Evolutionary conservation across 1,140 invertebrate genomes (phyloP).

Genomic region (Antheraea mylitta): DNA sequence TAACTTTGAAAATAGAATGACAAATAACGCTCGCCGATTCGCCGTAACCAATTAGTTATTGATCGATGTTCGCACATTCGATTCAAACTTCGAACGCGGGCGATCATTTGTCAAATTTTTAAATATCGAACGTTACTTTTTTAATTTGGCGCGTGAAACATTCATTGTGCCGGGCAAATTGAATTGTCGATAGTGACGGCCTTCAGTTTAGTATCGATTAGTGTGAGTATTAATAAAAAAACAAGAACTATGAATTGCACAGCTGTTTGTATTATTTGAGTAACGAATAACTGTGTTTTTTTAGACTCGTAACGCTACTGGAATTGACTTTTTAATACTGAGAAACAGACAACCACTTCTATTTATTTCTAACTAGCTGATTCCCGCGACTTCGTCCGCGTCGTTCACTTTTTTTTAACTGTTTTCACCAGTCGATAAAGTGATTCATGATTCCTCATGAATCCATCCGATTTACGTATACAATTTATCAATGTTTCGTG

Average conservation of each 20-base stretch:
- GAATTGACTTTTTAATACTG: no score
- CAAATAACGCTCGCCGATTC: slow-evolving; percentile 6
- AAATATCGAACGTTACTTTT: slow-evolving; percentile 7
- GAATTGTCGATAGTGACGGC: neutral
- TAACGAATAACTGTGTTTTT: neutral
- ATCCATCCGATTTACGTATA: no score
- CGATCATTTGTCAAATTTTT: slow-evolving; percentile 13
- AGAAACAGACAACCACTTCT: no score
- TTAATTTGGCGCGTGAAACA: slow-evolving; percentile 3
- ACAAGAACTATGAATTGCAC: neutral
- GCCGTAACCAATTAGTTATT: slow-evolving; percentile 9
- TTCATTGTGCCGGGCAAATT: slow-evolving; percentile 1
- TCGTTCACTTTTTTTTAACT: no score
- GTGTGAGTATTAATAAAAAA: neutral
- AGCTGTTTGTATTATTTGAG: neutral
- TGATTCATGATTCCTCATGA: no score
- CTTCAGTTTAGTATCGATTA: neutral
- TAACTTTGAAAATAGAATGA: slow-evolving; percentile 1
- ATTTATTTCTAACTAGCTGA: no score
- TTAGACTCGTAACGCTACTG: no score
- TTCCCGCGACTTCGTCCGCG: no score
- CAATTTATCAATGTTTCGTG: no score
- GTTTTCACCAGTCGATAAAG: no score
- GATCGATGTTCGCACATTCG: slow-evolving; percentile 7
- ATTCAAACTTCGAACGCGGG: slow-evolving; percentile 8